Base-by-base conservation (phyloP, 2,797 vertebrate species). In the Gadopsis marmoratus region DNA sequence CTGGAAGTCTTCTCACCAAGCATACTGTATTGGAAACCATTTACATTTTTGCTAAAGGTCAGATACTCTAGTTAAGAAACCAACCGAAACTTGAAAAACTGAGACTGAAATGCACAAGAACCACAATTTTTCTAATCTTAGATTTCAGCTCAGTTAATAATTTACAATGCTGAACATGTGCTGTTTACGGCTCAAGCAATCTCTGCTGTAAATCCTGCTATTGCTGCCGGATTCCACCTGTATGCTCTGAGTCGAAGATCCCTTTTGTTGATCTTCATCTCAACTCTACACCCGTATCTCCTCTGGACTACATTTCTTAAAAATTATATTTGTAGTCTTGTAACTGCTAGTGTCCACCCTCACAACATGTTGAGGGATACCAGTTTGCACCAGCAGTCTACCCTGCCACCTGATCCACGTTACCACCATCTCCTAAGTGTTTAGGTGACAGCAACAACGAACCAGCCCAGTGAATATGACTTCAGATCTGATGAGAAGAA, bases 91-190 rank as follows among this genome's bases (percentile, higher is more conserved):
- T 41, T 12, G 39, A 8, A 39, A 39, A 11, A 39, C 39, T 41
- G 39, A 41, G 39, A 41, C 11, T 41, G 39, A 41, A 41, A 41
- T 41, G 12, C 39, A 12, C 4, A 41, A 41, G 39, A 41, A 41
- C 39, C 39, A 41, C 11, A 41, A 41, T 53, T 45, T 71, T 39
- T 0, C 7, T 33, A 10, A 41, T 12, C 17, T 45, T 17, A 23
- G 23, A 65, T 55, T 71, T 66, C 0, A 23, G 11, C 53, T 26
- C 5, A 7, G 4, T 55, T 70, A 7, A 31, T 68, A 3, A 39
- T 79, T 72, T 48, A n/a, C 23, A 48, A 53, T 62, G 54, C 54
- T 43, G 54, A 48, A 39, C 33, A 19, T 19, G 48, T 67, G 31
- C 13, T 45, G 50, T 67, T 51, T 47, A 5, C 11, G 16, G 11